Evolutionary conservation across 2,113 vertebrate genomes (phyloP).

Genomic region (Hirundichthys speculiger): DNA sequence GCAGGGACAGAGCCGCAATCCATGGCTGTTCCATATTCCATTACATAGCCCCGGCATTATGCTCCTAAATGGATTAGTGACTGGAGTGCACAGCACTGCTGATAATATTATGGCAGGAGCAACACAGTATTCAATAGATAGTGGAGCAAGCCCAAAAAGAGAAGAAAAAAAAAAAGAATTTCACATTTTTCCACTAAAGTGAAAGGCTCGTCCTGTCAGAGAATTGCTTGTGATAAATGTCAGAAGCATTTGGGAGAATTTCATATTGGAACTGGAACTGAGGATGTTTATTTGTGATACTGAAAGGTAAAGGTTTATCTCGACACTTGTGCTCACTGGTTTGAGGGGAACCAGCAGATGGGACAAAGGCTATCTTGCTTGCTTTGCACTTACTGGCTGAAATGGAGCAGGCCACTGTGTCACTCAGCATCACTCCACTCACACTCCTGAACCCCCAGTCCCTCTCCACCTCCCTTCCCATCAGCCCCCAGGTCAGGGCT

Average conservation of each 20-base stretch:
- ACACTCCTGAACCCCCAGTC: conserved; percentile 63
- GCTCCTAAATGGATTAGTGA: conserved; percentile 73
- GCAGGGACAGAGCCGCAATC: conserved; percentile 47
- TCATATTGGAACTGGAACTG: neutral
- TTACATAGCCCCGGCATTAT: conserved; percentile 70
- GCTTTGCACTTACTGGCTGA: conserved; percentile 80
- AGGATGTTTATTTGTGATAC: conserved; percentile 2
- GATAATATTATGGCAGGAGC: conserved; percentile 57
- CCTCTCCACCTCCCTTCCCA: conserved; percentile 26
- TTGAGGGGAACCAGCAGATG: conserved; percentile 16
- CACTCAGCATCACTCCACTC: conserved; percentile 75
- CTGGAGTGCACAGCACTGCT: conserved; percentile 56
- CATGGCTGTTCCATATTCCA: conserved; percentile 58
- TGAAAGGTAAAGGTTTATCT: conserved; percentile 18
- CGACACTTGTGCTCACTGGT: conserved; percentile 7
- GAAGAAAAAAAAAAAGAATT: neutral
- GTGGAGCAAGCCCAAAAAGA: neutral
- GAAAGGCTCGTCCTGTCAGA: conserved; percentile 11
- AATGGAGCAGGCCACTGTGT: conserved; percentile 77
- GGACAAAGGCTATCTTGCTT: conserved; percentile 65
- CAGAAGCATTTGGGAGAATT: conserved; percentile 7
- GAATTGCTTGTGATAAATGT: conserved; percentile 14
- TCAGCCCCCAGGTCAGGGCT: conserved; percentile 69
- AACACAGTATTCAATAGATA: conserved; percentile 43
- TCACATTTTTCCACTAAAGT: neutral